These are phyloP conservation scores for Myotis planiceps DNA, from an alignment of 2,797 vertebrate genomes.

Conservation along the genomic window DNA sequence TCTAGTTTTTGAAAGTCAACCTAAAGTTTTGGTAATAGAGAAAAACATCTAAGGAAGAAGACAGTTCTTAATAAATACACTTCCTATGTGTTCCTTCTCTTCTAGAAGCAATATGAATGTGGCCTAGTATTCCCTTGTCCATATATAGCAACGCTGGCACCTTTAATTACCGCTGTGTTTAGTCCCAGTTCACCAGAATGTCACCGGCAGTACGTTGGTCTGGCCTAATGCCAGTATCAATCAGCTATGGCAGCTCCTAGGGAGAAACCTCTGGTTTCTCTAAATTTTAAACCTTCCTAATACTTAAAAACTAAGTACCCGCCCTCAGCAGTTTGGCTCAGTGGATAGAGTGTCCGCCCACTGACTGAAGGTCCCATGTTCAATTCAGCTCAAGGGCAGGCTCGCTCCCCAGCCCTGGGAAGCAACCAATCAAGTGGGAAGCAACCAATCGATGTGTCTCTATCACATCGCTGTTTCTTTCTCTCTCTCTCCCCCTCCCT, in stretches of 20 bases:
- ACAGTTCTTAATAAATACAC: neutral
- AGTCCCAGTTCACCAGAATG: neutral
- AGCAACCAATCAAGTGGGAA: no score
- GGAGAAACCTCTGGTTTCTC: neutral
- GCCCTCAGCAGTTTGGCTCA: no score
- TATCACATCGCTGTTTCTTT: neutral
- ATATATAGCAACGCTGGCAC: neutral
- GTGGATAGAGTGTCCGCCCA: no score
- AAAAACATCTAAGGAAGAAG: neutral
- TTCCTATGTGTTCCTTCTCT: neutral
- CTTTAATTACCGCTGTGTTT: constrained; percentile 35
- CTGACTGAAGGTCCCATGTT: neutral
- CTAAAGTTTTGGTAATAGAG: neutral
- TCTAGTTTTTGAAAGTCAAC: constrained; percentile 10
- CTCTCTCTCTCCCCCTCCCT: neutral
- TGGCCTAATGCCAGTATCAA: constrained; percentile 38
- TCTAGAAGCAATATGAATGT: neutral
- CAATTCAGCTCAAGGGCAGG: neutral
- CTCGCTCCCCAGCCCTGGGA: neutral
- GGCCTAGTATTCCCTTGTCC: neutral
- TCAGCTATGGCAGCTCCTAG: constrained; percentile 9
- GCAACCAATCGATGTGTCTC: no score
- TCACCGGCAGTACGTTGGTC: neutral
- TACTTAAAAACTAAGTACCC: neutral
- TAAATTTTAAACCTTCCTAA: constrained; percentile 25